Evolutionary conservation across 1,140 invertebrate genomes (phyloP).

Genomic region (Penaeus chinensis): DNA sequence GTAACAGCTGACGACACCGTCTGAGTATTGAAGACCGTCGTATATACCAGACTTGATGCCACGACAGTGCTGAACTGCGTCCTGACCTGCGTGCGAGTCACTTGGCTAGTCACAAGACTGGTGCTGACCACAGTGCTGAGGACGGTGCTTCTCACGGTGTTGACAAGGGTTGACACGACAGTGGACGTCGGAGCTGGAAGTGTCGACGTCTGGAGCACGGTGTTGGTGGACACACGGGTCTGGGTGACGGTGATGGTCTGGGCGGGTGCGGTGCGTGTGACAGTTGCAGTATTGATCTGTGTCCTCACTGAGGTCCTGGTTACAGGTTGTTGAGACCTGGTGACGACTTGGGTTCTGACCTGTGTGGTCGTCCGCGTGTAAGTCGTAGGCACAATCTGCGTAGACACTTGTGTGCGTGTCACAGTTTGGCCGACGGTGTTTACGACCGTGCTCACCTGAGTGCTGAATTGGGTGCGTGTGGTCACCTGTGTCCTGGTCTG

Average conservation of each 20-base stretch:
- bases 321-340: not conserved
- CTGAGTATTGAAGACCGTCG: slow-evolving; percentile 24
- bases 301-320: slow-evolving; percentile 40
- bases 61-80: slow-evolving; percentile 9
- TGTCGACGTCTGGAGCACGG: not conserved
- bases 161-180: slow-evolving; percentile 25
- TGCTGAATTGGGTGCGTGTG: not conserved
- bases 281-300: not conserved
- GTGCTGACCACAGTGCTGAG: slow-evolving; percentile 42
- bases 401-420: slow-evolving; percentile 12
- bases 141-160: slow-evolving; percentile 48
- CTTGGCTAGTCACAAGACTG: not conserved
- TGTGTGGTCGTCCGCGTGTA: slow-evolving; percentile 29
- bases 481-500: slow-evolving; percentile 1
- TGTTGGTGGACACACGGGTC: not conserved
- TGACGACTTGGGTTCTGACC: slow-evolving; percentile 21
- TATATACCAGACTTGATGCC: not conserved
- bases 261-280: slow-evolving; percentile 29
- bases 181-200: slow-evolving; percentile 29
- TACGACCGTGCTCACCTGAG: not conserved
- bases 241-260: not conserved
- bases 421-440: slow-evolving; percentile 37
- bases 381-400: slow-evolving; percentile 37
- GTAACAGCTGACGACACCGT: slow-evolving; percentile 4
- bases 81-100: slow-evolving; percentile 23